phyloP scores from a whole-genome alignment of 2,113 vertebrate species.

The Calidris pugnax region DNA sequence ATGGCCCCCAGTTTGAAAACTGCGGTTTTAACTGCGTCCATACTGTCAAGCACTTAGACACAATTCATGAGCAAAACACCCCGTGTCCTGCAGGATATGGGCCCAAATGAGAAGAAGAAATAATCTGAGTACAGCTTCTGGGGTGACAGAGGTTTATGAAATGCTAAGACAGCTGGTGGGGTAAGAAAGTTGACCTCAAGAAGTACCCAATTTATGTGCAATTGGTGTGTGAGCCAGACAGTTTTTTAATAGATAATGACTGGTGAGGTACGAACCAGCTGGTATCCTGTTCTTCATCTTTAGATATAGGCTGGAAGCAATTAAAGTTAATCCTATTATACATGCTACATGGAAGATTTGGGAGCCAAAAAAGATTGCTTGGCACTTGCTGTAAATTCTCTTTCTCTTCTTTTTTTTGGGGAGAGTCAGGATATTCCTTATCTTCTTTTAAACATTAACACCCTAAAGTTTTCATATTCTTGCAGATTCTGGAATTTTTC shows the following conservation, averaged over 20 bases:
- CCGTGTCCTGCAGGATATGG: neutral
- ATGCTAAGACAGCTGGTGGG: neutral
- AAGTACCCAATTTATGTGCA: neutral
- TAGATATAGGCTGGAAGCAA: constrained; percentile 28
- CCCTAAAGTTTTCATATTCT: neutral
- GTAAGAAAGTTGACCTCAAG: neutral
- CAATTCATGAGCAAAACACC: neutral
- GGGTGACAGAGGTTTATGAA: neutral
- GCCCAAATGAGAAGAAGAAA: neutral
- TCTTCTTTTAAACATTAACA: neutral
- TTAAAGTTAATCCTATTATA: constrained; percentile 49
- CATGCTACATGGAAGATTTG: neutral
- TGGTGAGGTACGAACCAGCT: neutral
- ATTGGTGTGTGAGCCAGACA: neutral
- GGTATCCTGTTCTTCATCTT: constrained; percentile 9
- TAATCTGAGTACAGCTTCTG: neutral
- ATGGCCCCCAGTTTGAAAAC: neutral
- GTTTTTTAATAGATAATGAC: neutral
- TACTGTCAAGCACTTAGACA: neutral
- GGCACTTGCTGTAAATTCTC: neutral
- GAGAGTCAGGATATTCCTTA: neutral
- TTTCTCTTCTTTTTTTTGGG: neutral
- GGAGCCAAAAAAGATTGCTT: neutral
- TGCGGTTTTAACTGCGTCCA: neutral
- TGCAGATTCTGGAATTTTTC: neutral